A percentile compares a stretch with the other conserved stretches of the same genome.
These are phyloP conservation scores for Creontiades dilutus DNA, from an alignment of 2,888 invertebrate genomes.

Conservation along the genomic window DNA sequence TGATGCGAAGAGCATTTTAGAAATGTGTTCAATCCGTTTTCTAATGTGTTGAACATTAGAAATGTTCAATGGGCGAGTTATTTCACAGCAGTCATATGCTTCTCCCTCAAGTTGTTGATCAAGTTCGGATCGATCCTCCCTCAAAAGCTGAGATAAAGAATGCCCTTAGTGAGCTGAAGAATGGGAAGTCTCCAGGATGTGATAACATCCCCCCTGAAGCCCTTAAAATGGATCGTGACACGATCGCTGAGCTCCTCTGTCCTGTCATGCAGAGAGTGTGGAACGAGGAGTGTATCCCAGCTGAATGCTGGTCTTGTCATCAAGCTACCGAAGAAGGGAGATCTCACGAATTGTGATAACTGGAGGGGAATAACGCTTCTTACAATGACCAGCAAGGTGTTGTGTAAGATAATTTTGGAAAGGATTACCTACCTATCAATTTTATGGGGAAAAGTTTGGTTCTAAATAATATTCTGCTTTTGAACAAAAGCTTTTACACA, in stretches of 20 bases:
- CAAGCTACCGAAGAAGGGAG: neutral
- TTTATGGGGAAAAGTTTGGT: too few species aligned
- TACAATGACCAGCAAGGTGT: neutral
- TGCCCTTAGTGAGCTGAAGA: neutral
- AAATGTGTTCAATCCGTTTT: neutral
- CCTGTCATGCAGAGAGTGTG: neutral
- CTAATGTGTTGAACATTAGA: too few species aligned
- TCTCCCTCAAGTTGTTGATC: neutral
- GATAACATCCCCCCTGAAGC: neutral
- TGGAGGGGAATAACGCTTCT: neutral
- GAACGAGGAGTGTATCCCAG: neutral
- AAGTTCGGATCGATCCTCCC: neutral
- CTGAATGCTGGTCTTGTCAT: neutral
- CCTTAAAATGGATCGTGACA: neutral
- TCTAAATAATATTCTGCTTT: too few species aligned
- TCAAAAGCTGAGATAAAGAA: neutral
- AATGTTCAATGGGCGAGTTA: neutral
- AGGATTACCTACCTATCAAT: too few species aligned
- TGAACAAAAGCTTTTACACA: too few species aligned
- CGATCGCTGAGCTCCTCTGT: neutral
- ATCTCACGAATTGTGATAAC: neutral
- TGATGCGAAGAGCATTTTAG: neutral
- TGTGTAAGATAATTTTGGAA: neutral
- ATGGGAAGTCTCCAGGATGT: neutral
- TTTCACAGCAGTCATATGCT: neutral